These are phyloP conservation scores for Gobionotothen gibberifrons DNA, from an alignment of 2,797 vertebrate species.

Conservation along the genomic window DNA sequence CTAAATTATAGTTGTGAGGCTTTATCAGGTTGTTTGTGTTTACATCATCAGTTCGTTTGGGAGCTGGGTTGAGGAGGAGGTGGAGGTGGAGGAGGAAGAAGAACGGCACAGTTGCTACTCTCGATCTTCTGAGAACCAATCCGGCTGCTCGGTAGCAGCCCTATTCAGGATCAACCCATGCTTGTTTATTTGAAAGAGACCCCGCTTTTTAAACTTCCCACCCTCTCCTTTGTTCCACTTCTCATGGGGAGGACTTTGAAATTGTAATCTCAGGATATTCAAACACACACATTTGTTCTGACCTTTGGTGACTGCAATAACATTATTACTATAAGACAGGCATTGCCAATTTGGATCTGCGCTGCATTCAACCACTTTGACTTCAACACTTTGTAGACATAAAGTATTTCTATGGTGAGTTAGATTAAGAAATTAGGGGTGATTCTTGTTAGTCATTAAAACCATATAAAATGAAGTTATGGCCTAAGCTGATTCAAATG, in stretches of 20 bases:
- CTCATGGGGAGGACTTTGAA: conserved; percentile 87
- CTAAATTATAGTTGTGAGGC: conserved; percentile 65
- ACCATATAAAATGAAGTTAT: conserved; percentile 10
- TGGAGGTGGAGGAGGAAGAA: conserved; percentile 23
- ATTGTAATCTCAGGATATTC: conserved; percentile 87
- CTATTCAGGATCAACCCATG: conserved; percentile 75
- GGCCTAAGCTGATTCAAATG: background rate
- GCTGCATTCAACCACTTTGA: conserved; percentile 19
- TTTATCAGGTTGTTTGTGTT: conserved; percentile 69
- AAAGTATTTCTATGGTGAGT: conserved; percentile 19
- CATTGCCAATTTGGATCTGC: conserved; percentile 36
- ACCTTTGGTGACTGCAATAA: conserved; percentile 84
- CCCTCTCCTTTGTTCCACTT: conserved; percentile 76
- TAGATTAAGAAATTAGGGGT: background rate
- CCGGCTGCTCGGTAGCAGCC: conserved; percentile 73
- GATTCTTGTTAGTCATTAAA: background rate
- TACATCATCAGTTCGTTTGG: conserved; percentile 61
- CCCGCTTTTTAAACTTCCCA: conserved; percentile 84
- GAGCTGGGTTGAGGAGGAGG: conserved; percentile 14
- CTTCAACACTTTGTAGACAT: conserved; percentile 16
- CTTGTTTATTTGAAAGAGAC: conserved; percentile 88
- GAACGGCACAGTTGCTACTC: conserved; percentile 57
- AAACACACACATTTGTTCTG: conserved; percentile 86
- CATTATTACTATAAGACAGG: conserved; percentile 79
- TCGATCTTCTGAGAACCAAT: conserved; percentile 77